Percentiles rank a stretch among this genome's conserved stretches.
Evolutionary conservation across 2,113 vertebrate genomes (phyloP).

Genomic region (Nycticorax nycticorax): DNA sequence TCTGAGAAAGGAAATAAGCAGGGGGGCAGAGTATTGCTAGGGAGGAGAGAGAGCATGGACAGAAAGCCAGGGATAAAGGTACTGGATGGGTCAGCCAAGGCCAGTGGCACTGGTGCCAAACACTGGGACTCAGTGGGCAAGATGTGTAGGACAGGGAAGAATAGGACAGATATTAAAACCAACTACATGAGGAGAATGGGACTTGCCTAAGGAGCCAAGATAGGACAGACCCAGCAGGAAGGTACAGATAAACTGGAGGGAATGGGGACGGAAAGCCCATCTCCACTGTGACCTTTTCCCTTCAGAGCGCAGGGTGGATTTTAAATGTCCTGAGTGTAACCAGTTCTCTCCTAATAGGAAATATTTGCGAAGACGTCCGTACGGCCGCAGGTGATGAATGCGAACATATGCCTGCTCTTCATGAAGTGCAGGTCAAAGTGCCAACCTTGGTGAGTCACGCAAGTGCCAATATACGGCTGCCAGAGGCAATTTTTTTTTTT

Average conservation of each 20-base stretch:
- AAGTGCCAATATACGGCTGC: background rate
- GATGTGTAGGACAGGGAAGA: background rate
- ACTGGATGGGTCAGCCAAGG: background rate
- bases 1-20: background rate
- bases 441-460: constrained; percentile 11
- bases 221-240: background rate
- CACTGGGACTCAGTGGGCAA: background rate
- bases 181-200: background rate
- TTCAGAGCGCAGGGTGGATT: background rate
- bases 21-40: background rate
- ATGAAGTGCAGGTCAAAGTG: background rate
- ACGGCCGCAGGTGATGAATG: background rate
- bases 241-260: background rate
- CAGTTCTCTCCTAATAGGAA: background rate
- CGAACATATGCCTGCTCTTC: background rate
- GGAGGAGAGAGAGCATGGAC: background rate
- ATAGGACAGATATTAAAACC: background rate
- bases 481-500: background rate
- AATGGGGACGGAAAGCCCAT: background rate
- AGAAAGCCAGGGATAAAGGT: background rate
- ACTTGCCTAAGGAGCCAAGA: background rate
- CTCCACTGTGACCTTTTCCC: background rate
- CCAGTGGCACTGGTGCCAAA: background rate
- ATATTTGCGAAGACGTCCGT: background rate
- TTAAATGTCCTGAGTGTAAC: background rate